Evolutionary conservation across 2,888 invertebrate genomes (phyloP), one percentile per base, ranked within the genome.

Genomic region (Apotomis capreana): DNA sequence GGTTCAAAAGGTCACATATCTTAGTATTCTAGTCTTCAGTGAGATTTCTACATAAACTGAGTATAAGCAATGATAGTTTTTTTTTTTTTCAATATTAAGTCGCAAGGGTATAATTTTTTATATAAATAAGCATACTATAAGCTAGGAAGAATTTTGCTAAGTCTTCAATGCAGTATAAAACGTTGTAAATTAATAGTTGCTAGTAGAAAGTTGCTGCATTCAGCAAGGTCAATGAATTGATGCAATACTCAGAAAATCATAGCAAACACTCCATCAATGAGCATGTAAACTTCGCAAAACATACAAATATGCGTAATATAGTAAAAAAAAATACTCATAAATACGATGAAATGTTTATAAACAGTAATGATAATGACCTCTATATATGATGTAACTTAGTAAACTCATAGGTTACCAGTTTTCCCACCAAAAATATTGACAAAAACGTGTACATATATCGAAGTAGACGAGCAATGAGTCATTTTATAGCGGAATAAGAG

Each of bases 341-440:
- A 83, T 77, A 82, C 80, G 78, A 79, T 81, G 80, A 85, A 83
- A 80, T 93, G 92, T 93, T 93, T 88, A 92, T 92, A 88, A 92
- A 93, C 92, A 93, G 77, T 80, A 84, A 78, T 91, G 91, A 91
- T 80, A 84, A 78, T 91, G 91, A 91, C 92, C 92, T 91, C 92
- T 85, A 84, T 83, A 83, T 76, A 79, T 91, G 90, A 92, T 91
- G 91, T 90, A 91, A 91, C 87, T 87, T 63, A 83, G 80, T 77
- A 79, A 77, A 81, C 80, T 78, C 80, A 86, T 91, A 92, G 92
- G 92, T 92, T 92, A 92, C 83, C 80, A 82, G 76, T 81, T 90
- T 92, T 92, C 92, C 92, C 92, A 89, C 92, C 92, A 91, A 91
- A 90, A 90, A 80, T 78, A 79, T 77, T 74, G 64, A 76, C 55